Base-by-base conservation (phyloP, 2,888 invertebrate genomes). In the Dioctria linearis region DNA sequence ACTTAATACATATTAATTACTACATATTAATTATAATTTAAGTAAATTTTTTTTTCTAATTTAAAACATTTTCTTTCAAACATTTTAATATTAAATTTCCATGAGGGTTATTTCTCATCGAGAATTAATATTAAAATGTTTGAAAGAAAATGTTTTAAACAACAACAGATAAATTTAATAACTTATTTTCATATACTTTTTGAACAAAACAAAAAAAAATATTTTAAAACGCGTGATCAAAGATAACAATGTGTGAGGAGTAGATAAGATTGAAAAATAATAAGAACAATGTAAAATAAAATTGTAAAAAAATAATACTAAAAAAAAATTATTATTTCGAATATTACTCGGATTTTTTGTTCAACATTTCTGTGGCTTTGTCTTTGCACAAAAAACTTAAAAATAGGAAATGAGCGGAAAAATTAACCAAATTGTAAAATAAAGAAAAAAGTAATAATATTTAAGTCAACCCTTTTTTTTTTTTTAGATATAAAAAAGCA, bases 341-440 rank as follows among this genome's bases (percentile, higher is more conserved):
- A 81, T 80, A 79, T 82, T 71, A 78, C 46, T 79, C 82, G 49
- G 67, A 80, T 76, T n/a, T 67, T 79, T 81, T 81, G 82, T 83
- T 83, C 69, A 82, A 46, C 79, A 81, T 83, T 83, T 82, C 81
- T 82, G 82, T 84, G 83, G 83, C 84, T 84, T 83, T 82, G 84
- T 84, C 84, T 83, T 83, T 84, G 84, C 84, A 84, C 84, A 84
- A 84, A 84, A 82, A 66, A 54, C 59, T 39, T 61, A 79, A 49
- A 66, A n/a, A 73, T 65, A 71, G 57, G 65, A 73, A 51, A 54
- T 42, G 49, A 80, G 65, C 51, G 37, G 39, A 63, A 73, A 63
- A 73, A 80, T 11, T 25, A 25, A 25, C 25, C 25, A 25, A 25
- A 25, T 6, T 39, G 49, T 54, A 46, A 73, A 80, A 49, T 39